Percentiles rank a stretch among this genome's conserved stretches.
phyloP scores from a whole-genome alignment of 2,888 invertebrate genomes.

The Ischnus inquisitorius region DNA sequence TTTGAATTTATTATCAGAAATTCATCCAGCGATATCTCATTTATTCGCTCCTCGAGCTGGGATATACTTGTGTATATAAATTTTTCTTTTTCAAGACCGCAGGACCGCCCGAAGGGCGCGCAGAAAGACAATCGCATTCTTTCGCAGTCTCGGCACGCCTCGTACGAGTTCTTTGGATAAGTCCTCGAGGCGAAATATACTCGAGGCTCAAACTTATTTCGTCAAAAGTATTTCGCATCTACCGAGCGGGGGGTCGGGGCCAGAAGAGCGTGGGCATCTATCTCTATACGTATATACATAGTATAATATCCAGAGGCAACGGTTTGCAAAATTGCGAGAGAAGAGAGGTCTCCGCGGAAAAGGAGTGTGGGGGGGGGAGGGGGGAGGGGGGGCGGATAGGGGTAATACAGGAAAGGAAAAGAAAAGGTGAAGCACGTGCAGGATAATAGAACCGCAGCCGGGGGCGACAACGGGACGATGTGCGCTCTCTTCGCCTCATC shows the following conservation, averaged over 20 bases:
- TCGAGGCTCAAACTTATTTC: constrained; percentile 33
- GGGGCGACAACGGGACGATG: constrained; percentile 50
- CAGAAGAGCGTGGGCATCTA: too few relatives aligned
- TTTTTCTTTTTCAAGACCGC: background rate
- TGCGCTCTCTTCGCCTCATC: constrained; percentile 4
- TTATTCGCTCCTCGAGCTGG: background rate
- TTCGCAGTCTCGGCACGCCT: constrained; percentile 7
- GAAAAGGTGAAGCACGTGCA: constrained; percentile 52
- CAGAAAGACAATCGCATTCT: constrained; percentile 1
- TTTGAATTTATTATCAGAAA: background rate
- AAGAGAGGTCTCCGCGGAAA: background rate
- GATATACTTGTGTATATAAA: background rate
- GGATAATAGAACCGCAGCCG: constrained; percentile 51
- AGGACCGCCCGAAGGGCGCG: background rate
- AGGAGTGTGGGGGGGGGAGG: background rate
- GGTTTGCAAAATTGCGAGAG: constrained; percentile 33
- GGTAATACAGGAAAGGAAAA: constrained; percentile 43
- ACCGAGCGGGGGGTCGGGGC: background rate
- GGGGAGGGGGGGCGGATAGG: background rate
- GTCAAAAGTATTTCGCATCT: constrained; percentile 43
- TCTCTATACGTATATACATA: background rate
- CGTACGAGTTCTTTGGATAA: background rate
- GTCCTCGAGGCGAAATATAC: constrained; percentile 1
- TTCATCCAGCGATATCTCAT: background rate
- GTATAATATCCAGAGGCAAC: constrained; percentile 44